Evolutionary conservation across 2,888 invertebrate species (phyloP), one percentile per base, ranked within the genome.

Genomic region (Drosophila nr. perissopoda): DNA sequence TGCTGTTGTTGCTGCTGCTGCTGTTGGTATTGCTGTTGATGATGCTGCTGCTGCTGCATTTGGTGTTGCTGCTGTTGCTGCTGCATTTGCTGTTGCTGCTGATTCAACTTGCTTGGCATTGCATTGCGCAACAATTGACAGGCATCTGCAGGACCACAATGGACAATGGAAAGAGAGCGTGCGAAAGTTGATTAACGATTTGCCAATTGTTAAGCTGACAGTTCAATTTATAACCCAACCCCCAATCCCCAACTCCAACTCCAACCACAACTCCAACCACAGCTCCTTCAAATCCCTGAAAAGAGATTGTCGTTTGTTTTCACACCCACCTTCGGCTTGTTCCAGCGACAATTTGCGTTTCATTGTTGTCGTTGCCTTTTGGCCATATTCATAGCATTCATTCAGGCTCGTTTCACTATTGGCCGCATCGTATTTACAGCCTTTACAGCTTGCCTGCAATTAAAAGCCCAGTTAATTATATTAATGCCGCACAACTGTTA

Each of bases 361-460:
- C 62, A 81, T 69, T 63, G 52, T 75, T 31, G 74, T 53, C 53
- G 74, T 62, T 48, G 81, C 63, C 70, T 66, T 74, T 13, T 81
- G 87, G n/a, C 83, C 80, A 74, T 88, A 92, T 63, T 92, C 92
- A 64, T 91, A 93, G 79, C 87, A 86, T 60, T 90, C 89, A 53
- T 87, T 91, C 31, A 90, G 80, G 79, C 89, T 92, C 38, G 91
- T 91, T 71, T 93, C 92, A 36, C 87, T 90, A 71, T 88, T 89
- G 60, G 93, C 88, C 64, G 88, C 88, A 81, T 93, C 93, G 73
- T 93, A 93, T 84, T 93, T 92, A 85, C 93, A 93, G 79, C 89
- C 81, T 78, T 91, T 93, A 79, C 92, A 93, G 76, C 88, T 92
- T 70, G 90, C 77, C 93, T 93, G 78, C 29, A 91, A 88, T 52